Evolutionary conservation across 2,888 invertebrate genomes (phyloP).

Genomic region (Napeogenes inachia): DNA sequence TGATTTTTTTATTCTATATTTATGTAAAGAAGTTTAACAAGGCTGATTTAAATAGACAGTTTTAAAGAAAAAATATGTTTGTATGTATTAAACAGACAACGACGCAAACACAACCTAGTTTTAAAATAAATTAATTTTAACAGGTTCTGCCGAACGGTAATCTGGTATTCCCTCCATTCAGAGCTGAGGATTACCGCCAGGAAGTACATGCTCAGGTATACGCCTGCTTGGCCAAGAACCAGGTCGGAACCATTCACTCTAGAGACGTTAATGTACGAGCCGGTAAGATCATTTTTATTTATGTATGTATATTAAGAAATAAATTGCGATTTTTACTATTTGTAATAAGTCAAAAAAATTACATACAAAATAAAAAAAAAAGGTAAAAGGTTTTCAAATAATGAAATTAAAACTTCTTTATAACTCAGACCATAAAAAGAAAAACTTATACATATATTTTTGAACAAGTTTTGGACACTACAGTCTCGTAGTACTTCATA

Average conservation of each 20-base stretch:
- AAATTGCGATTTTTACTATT: no score
- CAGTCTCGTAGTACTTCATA: no score
- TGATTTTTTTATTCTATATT: no score
- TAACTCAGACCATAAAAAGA: no score
- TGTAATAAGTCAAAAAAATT: no score
- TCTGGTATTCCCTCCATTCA: constrained; percentile 95
- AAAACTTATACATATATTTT: no score
- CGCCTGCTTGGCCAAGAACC: constrained; percentile 92
- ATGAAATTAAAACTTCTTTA: no score
- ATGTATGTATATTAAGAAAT: no score
- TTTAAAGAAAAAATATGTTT: neutral
- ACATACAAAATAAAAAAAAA: no score
- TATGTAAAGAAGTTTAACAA: no score
- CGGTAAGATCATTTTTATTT: constrained; percentile 80
- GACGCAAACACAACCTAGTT: neutral
- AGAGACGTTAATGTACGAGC: constrained; percentile 96
- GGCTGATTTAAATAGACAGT: neutral
- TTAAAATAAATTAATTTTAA: constrained; percentile 12
- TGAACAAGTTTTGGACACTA: no score
- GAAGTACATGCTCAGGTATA: constrained; percentile 97
- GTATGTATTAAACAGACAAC: neutral
- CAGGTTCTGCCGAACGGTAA: constrained; percentile 93
- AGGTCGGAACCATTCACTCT: constrained; percentile 93
- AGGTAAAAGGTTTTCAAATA: no score
- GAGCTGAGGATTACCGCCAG: constrained; percentile 94